Base-by-base conservation (phyloP, 2,113 vertebrate genomes). In the Dasyornis broadbenti region DNA sequence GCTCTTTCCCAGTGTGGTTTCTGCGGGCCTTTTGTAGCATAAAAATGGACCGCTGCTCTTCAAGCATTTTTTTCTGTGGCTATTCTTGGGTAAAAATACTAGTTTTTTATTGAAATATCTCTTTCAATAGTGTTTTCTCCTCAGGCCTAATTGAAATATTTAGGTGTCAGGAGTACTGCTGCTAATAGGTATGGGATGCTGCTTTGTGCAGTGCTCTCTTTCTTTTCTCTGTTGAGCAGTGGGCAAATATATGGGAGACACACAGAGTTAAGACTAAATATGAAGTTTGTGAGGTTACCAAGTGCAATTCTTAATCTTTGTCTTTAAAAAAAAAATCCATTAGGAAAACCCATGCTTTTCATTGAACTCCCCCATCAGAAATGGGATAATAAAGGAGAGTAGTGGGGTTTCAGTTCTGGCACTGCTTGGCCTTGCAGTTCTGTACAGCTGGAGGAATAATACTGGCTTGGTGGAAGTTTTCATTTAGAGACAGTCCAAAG, bases 181-280 rank as follows among this genome's bases (percentile, higher is more conserved):
- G 49, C 35, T 8, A 5, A 17, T 28, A 33, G 52, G 5, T 20
- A 35, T 9, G 56, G 24, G 26, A 9, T 56, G 40, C 57, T 66
- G 69, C 53, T 15, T 6, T 19, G 30, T 9, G 42, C 18, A 1
- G 24, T 6, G 14, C 50, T 68, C 26, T 35, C 22, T 10, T 6
- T 12, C n/a, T 59, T 59, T 57, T 23, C 53, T 49, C 44, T 63
- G 3, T 13, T 31, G 53, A 66, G 27, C 42, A 20, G 31, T 10
- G 33, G 18, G 21, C 21, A 71, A 20, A 22, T 12, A 6, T 0
- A 0, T 15, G 19, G 24, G 33, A 50, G 39, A 30, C 8, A 9
- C 10, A 4, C 26, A n/a, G 23, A 24, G 7, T 40, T 17, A 26
- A 37, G 35, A 20, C 21, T 52, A 21, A 59, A 15, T 39, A 61